Conservation (phyloP, 2,797 vertebrate genomes). For the Semaprochilodus insignis region DNA sequence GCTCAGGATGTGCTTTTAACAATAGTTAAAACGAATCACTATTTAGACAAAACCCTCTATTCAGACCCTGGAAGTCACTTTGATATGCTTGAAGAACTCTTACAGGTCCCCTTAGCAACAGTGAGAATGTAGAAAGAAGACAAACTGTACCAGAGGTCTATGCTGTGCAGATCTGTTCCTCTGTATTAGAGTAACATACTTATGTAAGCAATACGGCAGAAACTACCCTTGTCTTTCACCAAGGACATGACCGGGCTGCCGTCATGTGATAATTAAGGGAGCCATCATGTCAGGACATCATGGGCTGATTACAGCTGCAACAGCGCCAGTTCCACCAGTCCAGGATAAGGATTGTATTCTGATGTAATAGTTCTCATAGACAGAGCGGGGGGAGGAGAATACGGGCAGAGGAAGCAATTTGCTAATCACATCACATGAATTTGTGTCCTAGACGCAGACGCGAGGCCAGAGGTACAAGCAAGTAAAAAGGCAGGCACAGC, state of each 20-base stretch:
- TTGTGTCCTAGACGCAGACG: conserved; percentile 10
- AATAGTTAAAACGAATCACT: too few relatives aligned
- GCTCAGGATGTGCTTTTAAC: too few relatives aligned
- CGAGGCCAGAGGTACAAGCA: background rate
- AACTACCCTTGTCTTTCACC: background rate
- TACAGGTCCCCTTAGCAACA: too few relatives aligned
- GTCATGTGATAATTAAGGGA: conserved; percentile 33
- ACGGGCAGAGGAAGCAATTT: conserved; percentile 25
- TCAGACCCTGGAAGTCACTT: too few relatives aligned
- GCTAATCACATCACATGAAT: conserved; percentile 48
- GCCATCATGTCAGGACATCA: background rate
- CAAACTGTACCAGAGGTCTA: too few relatives aligned
- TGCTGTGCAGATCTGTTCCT: background rate
- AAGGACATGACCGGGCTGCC: background rate
- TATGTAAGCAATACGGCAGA: conserved; percentile 20
- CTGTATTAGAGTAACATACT: background rate
- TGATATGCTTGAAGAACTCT: too few relatives aligned
- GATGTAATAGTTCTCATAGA: conserved; percentile 64
- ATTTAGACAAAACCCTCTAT: too few relatives aligned
- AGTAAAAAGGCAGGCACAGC: conserved; percentile 24
- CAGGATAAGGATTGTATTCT: conserved; percentile 46
- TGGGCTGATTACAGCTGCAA: conserved; percentile 7
- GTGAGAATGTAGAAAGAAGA: too few relatives aligned
- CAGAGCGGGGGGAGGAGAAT: background rate
- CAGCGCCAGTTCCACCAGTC: conserved; percentile 49